A percentile compares a stretch with the other conserved stretches of the same genome.
Evolutionary conservation across 2,888 invertebrate genomes (phyloP).

Genomic region (Noctua janthina): DNA sequence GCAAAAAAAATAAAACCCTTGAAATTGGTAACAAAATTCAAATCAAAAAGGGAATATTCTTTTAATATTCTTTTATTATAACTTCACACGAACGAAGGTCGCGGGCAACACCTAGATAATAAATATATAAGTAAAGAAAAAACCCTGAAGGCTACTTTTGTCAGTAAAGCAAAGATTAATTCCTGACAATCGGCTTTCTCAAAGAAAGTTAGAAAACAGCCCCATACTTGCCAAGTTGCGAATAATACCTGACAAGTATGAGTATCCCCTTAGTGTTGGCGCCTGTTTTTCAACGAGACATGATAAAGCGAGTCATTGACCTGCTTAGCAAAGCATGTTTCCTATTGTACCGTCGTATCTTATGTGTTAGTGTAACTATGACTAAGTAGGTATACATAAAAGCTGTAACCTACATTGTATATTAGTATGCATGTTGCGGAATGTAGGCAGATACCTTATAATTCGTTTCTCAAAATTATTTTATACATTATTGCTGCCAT

Average conservation of each 20-base stretch:
- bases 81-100: no score
- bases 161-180: background rate
- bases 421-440: conserved; percentile 31
- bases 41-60: no score
- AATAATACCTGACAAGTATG: conserved; percentile 24
- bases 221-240: background rate
- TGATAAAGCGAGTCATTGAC: conserved; percentile 67
- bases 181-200: conserved; percentile 6
- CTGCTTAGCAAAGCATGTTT: conserved; percentile 65
- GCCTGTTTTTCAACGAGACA: conserved; percentile 43
- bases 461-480: background rate
- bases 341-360: conserved; percentile 59
- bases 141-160: background rate
- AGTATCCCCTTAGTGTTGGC: conserved; percentile 28
- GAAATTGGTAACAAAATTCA: no score
- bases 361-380: conserved; percentile 39
- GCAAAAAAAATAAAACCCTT: no score
- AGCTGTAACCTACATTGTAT: conserved; percentile 41
- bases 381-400: conserved; percentile 9
- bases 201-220: conserved; percentile 18
- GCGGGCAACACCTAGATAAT: no score
- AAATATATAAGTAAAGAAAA: background rate
- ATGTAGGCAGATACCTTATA: conserved; percentile 13
- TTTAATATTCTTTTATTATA: no score
- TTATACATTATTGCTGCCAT: background rate